Conservation (phyloP, 2,888 invertebrate genomes). For the Archaeoteleia sp. region DNA sequence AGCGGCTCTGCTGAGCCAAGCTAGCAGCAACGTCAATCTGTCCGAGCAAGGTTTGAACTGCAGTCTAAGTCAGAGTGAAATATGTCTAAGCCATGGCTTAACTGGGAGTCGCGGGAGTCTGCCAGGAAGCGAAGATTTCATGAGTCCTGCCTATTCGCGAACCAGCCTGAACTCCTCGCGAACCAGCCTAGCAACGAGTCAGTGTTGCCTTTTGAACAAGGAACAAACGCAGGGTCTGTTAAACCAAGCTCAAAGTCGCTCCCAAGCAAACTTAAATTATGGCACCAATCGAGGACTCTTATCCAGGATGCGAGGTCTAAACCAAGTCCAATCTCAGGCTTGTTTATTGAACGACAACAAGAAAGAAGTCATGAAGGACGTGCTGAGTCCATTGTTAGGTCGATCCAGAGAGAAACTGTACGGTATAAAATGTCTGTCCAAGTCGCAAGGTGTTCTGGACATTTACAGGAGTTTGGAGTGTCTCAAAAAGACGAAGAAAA, state of each 20-base stretch:
- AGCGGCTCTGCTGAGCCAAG: conserved; percentile 70
- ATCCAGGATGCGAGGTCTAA: conserved; percentile 69
- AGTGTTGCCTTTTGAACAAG: conserved; percentile 70
- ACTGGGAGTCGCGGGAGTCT: conserved; percentile 66
- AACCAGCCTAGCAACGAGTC: conserved; percentile 68
- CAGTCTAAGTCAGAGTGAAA: conserved; percentile 75
- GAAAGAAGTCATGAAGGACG: conserved; percentile 41
- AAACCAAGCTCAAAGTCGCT: conserved; percentile 69
- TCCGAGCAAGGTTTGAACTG: conserved; percentile 57
- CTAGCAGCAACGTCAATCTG: conserved; percentile 67
- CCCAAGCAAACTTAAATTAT: conserved; percentile 68
- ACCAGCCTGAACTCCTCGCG: conserved; percentile 69
- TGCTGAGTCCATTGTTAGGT: conserved; percentile 67
- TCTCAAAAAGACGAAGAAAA: conserved; percentile 63
- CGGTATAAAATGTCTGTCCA: conserved; percentile 75
- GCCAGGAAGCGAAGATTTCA: conserved; percentile 66
- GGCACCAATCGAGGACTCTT: conserved; percentile 65
- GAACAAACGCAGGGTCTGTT: conserved; percentile 72
- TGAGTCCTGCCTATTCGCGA: conserved; percentile 69
- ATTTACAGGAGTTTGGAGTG: conserved; percentile 73
- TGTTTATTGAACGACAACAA: conserved; percentile 64
- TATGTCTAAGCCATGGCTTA: conserved; percentile 71
- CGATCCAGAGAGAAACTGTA: conserved; percentile 76
- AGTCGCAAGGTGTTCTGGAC: conserved; percentile 76
- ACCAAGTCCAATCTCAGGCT: conserved; percentile 73